Conservation (phyloP, 2,888 invertebrate genomes). For the Limnephilus auricula region DNA sequence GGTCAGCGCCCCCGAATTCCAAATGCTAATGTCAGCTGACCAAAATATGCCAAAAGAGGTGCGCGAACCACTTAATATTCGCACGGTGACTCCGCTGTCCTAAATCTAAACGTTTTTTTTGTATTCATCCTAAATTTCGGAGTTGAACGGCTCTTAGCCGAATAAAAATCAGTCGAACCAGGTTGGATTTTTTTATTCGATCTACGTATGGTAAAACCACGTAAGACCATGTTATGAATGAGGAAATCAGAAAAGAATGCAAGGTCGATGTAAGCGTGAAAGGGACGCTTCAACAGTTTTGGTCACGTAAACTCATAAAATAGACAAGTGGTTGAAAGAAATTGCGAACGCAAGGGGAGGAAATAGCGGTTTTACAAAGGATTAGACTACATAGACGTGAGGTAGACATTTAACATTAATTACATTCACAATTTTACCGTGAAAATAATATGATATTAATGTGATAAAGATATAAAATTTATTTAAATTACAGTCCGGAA, state of each 20-base stretch:
- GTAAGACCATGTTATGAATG: neutral
- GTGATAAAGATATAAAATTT: too few species aligned
- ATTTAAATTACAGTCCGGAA: too few species aligned
- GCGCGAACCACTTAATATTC: neutral
- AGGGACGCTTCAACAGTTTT: neutral
- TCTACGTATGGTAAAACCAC: neutral
- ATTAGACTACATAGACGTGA: too few species aligned
- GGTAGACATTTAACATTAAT: too few species aligned
- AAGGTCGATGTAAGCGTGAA: neutral
- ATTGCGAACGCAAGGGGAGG: too few species aligned
- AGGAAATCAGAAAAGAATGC: neutral
- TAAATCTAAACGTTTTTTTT: neutral
- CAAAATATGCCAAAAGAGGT: neutral
- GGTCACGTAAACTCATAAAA: neutral
- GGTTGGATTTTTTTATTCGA: neutral
- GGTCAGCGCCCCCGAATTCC: neutral
- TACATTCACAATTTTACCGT: too few species aligned
- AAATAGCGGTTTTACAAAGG: too few species aligned
- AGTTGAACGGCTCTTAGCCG: neutral
- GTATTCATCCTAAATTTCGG: neutral
- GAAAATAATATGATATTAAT: too few species aligned
- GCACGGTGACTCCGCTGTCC: neutral
- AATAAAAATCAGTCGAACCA: neutral
- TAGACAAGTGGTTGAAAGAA: too few species aligned
- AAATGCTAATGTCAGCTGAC: neutral